phyloP scores from a whole-genome alignment of 2,113 vertebrate species.

The Chloebia gouldiae region DNA sequence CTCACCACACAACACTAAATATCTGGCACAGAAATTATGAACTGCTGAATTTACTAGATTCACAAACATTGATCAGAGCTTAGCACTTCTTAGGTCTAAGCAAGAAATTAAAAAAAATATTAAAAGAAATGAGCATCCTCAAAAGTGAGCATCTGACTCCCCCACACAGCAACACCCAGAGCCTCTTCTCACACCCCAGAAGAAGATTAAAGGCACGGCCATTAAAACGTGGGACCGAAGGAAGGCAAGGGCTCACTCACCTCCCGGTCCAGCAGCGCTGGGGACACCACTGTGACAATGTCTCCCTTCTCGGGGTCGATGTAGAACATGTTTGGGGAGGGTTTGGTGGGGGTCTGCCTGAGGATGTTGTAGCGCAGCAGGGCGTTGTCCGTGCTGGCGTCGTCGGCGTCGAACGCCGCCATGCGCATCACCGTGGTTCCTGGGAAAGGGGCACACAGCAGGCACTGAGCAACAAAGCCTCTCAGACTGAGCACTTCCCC shows the following conservation, averaged over 20 bases:
- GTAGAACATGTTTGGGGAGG: conserved; percentile 97
- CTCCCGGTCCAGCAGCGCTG: conserved; percentile 89
- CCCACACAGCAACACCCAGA: rapidly evolving
- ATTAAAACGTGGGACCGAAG: rapidly evolving
- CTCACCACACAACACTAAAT: not conserved
- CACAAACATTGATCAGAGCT: not conserved
- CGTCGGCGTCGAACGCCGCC: conserved; percentile 91
- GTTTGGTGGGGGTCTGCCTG: conserved; percentile 90
- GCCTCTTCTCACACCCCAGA: not conserved
- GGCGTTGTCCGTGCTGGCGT: conserved; percentile 89
- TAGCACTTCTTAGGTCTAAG: not conserved
- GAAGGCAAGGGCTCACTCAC: conserved; percentile 53
- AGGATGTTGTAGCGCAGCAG: conserved; percentile 92
- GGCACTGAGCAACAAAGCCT: not conserved
- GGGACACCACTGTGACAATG: conserved; percentile 92
- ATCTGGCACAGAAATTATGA: not conserved
- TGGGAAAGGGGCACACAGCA: conserved; percentile 6
- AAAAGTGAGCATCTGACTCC: not conserved
- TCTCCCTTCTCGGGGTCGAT: conserved; percentile 95
- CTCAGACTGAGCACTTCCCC: not conserved
- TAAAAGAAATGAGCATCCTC: not conserved
- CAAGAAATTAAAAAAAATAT: not conserved
- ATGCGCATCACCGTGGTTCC: conserved; percentile 95
- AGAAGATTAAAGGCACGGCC: not conserved
- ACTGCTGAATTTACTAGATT: not conserved